phyloP scores from a whole-genome alignment of 1,140 invertebrate genomes.

The Meloidogyne hapla region DNA sequence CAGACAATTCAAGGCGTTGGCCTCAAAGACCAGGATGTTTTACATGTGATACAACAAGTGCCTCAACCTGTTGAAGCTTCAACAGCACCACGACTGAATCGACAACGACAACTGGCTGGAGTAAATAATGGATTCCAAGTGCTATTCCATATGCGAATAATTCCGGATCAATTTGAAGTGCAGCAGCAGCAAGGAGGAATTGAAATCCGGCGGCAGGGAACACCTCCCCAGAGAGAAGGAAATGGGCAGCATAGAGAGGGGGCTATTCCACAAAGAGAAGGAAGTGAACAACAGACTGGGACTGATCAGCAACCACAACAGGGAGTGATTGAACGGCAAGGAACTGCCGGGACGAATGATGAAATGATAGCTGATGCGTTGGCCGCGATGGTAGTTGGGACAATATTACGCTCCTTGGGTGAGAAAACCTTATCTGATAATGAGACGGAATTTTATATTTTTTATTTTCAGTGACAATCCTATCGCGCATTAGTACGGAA shows the following conservation, averaged over 20 bases:
- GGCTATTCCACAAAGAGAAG: background rate
- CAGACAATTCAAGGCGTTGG: background rate
- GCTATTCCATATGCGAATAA: background rate
- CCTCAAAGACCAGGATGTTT: background rate
- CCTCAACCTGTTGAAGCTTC: background rate
- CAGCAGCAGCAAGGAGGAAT: background rate
- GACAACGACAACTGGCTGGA: background rate
- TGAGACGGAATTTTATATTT: background rate
- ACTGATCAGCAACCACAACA: background rate
- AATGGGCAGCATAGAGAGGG: background rate
- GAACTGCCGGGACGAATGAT: background rate
- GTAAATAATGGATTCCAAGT: background rate
- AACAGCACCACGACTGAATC: background rate
- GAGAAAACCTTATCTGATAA: background rate
- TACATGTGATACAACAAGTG: background rate
- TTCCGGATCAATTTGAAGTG: background rate
- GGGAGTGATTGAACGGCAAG: background rate
- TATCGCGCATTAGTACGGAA: background rate
- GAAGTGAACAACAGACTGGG: too few relatives aligned
- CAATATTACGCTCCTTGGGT: background rate
- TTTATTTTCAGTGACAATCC: background rate
- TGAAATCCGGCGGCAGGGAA: background rate
- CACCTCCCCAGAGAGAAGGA: background rate
- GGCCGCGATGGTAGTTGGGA: background rate
- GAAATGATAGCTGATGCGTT: background rate